Base-by-base conservation (phyloP, 2,113 vertebrate species). In the Fulica atra region DNA sequence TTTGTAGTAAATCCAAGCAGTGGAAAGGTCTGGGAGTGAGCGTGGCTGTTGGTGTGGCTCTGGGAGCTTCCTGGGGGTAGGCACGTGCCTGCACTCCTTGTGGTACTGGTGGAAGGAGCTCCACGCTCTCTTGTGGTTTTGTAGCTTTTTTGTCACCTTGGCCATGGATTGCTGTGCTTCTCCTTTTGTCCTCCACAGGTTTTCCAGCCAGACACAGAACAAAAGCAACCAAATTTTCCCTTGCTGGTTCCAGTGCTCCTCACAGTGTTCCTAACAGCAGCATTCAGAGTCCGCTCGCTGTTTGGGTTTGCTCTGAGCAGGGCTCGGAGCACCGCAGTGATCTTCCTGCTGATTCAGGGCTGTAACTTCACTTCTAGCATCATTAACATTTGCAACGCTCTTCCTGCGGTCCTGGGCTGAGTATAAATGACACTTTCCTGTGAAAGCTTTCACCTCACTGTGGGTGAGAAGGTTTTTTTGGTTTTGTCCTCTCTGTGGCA, bases 61-160 rank as follows among this genome's bases (percentile, higher is more conserved):
- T 53, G 66, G 60, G 70, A 71, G 40, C n/a, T 70, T 42, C 28
- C 40, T 5, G 13, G 33, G 14, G 14, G 3, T 50, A 16, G 71
- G 16, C 59, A 48, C 12, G 0, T 16, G 18, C 33, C 40, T 66
- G 24, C 4, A 0, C 25, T 85, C n/a, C 51, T 1, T 1, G 0
- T 31, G 9, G 16, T 29, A 2, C 65, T 40, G 46, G 51, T 35
- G 11, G 18, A 84, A 17, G 19, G 23, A 91, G 25, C 38, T 76
- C 17, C 1, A 3, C 53, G 64, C 7, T 7, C 6, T 56, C 23
- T 8, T 50, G 19, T 12, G 17, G 2, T n/a, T 86, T 50, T 61
- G 59, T 53, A 35, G 53, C 29, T 19, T 60, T 51, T 51, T 46
- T 38, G 18, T 23, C 3, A 1, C 36, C 12, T 40, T 33, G 19